Evolutionary conservation across 1,140 invertebrate genomes (phyloP), one percentile per base, ranked within the genome.

Genomic region (Dendrolimus punctatus): DNA sequence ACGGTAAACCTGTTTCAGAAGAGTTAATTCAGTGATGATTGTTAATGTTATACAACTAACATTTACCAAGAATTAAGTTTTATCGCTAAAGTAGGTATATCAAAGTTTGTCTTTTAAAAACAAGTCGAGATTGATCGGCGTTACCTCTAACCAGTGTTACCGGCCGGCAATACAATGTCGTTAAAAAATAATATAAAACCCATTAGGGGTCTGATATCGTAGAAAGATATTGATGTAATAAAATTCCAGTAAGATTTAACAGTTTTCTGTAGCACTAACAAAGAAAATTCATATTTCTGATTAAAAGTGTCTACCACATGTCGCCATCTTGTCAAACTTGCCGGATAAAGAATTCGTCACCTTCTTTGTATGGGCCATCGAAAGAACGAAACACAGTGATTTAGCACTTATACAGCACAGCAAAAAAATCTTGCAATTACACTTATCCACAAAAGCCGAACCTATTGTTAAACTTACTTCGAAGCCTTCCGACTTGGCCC

Each of bases 401-500:
- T 40, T 51, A n/a, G 10, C 47, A 64, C 57, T 59, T 40, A 55
- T 39, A 64, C 43, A 44, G 55, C 56, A 55, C 68, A 63, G 53
- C 49, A 59, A 40, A 57, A 53, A 50, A 58, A 55, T 56, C 55
- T 54, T 53, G 42, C 58, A 57, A 57, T 56, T 62, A 23, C 78
- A 77, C 73, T 69, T 23, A 23, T 4, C 49, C 23, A 48, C 39
- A 46, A 37, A 40, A 9, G 41, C 5, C 23, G 48, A 39, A 49
- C 39, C 41, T 42, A 50, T 38, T 36, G 47, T 65, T 50, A 71
- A 80, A 94, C 93, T 95, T 90, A 96, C 95, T 89, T 96, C 95
- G 86, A 96, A 97, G 83, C 92, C 94, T 60, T 95, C 95, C 43
- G 95, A 96, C 90, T 96, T 96, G 59, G 96, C 96, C 96, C 96